These are phyloP conservation scores for Protonemura montana DNA, from an alignment of 2,888 invertebrate genomes.

Conservation along the genomic window DNA sequence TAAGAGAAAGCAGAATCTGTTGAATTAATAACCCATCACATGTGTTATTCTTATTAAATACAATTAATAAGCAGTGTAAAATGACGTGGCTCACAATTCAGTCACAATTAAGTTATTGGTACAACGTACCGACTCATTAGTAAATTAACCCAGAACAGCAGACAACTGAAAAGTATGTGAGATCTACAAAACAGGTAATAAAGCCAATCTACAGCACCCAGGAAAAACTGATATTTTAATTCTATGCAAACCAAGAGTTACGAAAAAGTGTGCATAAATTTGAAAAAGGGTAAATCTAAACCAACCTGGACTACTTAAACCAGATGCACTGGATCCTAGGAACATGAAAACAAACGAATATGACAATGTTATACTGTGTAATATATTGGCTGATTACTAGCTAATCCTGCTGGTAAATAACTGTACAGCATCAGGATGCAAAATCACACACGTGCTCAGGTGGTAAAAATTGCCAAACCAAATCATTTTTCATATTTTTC, in stretches of 20 bases:
- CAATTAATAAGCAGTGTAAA: neutral
- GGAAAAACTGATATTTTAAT: conserved; percentile 21
- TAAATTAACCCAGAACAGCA: neutral
- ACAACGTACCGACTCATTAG: neutral
- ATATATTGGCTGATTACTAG: neutral
- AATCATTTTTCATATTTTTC: too few relatives aligned
- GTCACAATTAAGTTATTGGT: neutral
- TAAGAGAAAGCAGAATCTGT: neutral
- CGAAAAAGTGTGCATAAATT: conserved; percentile 43
- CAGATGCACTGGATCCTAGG: conserved; percentile 57
- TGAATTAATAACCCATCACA: neutral
- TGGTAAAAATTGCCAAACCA: too few relatives aligned
- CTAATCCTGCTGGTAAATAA: neutral
- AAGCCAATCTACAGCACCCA: conserved; percentile 31
- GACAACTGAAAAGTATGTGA: conserved; percentile 16
- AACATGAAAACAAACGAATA: conserved; percentile 49
- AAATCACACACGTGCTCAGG: neutral
- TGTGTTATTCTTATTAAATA: too few relatives aligned
- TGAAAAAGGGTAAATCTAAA: conserved; percentile 49
- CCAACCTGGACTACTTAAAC: conserved; percentile 57
- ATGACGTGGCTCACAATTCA: neutral
- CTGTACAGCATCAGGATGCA: neutral
- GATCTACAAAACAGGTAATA: conserved; percentile 18
- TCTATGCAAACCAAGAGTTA: conserved; percentile 24
- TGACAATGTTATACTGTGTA: neutral